Base-by-base conservation (phyloP, 1,140 invertebrate genomes). In the Orius laevigatus region DNA sequence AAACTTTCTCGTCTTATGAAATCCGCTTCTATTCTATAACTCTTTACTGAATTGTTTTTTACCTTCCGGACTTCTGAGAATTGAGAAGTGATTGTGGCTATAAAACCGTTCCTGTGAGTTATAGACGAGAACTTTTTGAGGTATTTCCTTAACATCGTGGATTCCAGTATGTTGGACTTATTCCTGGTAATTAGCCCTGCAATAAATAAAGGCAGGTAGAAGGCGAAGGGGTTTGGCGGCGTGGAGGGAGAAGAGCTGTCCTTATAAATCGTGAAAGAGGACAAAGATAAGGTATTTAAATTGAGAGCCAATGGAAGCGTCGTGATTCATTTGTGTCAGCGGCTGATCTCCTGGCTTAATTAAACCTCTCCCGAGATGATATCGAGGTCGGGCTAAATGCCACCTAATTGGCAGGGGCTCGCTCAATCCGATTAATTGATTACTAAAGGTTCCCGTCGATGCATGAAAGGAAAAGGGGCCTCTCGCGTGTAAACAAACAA, bases 261-360 rank as follows among this genome's bases (percentile, higher is more conserved):
- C 43, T 19, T 12, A 45, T 45, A 45, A 45, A 45, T 45, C 43
- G 19, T 45, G 43, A 31, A 19, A 45, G 32, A 19, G 11, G n/a
- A 19, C 14, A 11, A 43, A 45, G 43, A 45, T 45, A 45, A 45
- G 43, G 43, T 33, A 45, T 45, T 45, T 45, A 45, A 45, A 45
- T 45, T 45, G 43, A 45, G 32, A 45, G 43, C 43, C 18, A n/a
- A 31, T 32, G 43, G 43, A 45, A 18, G 43, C 43, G 43, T 25
- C 43, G 43, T 45, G 43, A 43, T 45, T 45, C 43, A 45, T 45
- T 45, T 45, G 43, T 31, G 43, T 45, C 43, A 45, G 20, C 32
- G 25, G 19, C 32, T 45, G 43, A 45, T 45, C 43, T 45, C 32
- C 43, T 33, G 25, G 43, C 43, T 45, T 43, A 45, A 45, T 45